Evolutionary conservation across 2,113 vertebrate genomes (phyloP), one percentile per base, ranked within the genome.

Genomic region (Salvator merianae): DNA sequence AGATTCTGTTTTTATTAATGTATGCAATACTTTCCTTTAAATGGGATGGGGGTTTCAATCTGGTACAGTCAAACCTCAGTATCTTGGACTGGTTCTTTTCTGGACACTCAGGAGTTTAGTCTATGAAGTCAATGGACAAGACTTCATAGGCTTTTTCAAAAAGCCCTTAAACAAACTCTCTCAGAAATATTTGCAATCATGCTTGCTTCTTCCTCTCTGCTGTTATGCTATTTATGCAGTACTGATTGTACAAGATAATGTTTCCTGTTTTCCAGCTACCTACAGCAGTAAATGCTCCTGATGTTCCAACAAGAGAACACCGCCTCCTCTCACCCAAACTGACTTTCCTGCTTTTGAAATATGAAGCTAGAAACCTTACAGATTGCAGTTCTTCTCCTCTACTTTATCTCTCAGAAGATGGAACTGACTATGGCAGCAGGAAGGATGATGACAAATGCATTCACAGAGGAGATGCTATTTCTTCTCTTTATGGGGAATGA

Each of bases 381-480:
- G 80, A 65, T n/a, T 72, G 59, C 28, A 40, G 24, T 13, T 73
- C 55, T 78, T 32, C 68, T 65, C 26, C 7, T 70, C 24, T 68
- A 68, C 14, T 87, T 90, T 88, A 90, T 77, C 5, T 34, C 79
- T 62, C 84, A 76, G 74, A 71, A 34, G 85, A 36, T 72, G 38
- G 38, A 30, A 71, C 34, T 86, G 12, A 12, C 9, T 85, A 22
- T 84, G 63, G 74, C 38, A 34, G 38, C 32, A 50, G 43, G 73
- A 77, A 82, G 40, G 80, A 68, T 36, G 53, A 55, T 40, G 28
- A 77, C 16, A 77, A 50, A 84, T 79, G 22, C 79, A 34, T 28
- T 86, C 26, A 69, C 59, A 2, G 50, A 69, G 62, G 13, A 70
- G 7, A 72, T 80, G 32, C 32, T 75, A 24, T 78, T 88, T 87